Evolutionary conservation across 1,140 invertebrate species (phyloP).

Genomic region (Chelonus insularis): DNA sequence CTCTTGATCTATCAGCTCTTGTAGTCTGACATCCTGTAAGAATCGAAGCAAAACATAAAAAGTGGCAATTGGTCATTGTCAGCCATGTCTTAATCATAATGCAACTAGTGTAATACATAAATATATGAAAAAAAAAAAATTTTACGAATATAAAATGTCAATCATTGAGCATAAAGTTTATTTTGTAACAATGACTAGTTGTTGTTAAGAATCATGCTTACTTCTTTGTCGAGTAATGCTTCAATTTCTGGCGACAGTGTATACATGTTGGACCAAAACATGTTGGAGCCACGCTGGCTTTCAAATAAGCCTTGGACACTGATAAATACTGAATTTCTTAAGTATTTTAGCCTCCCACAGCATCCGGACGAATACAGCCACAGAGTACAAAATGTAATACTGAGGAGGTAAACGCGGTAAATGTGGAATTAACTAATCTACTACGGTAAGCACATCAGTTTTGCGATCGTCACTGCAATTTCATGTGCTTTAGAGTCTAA

Average conservation of each 20-base stretch:
- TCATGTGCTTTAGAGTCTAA: background rate
- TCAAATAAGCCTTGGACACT: slow-evolving; percentile 16
- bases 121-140: background rate
- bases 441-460: background rate
- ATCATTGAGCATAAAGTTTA: too few species aligned
- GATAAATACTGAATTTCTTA: slow-evolving; percentile 12
- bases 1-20: slow-evolving; percentile 90
- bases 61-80: slow-evolving; percentile 10
- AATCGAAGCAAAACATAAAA: too few species aligned
- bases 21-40: slow-evolving; percentile 84
- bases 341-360: slow-evolving; percentile 14
- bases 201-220: slow-evolving; percentile 49
- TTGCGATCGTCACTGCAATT: background rate
- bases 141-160: too few species aligned
- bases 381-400: slow-evolving; percentile 10
- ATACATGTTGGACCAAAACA: slow-evolving; percentile 83
- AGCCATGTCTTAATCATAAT: background rate
- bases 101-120: too few species aligned
- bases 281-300: slow-evolving; percentile 42
- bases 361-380: slow-evolving; percentile 10
- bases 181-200: slow-evolving; percentile 15
- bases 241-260: slow-evolving; percentile 74
- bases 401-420: background rate
- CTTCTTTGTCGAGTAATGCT: slow-evolving; percentile 74
- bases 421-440: background rate